Base-by-base conservation (phyloP, 2,113 vertebrate genomes). In the Dicentrarchus labrax region DNA sequence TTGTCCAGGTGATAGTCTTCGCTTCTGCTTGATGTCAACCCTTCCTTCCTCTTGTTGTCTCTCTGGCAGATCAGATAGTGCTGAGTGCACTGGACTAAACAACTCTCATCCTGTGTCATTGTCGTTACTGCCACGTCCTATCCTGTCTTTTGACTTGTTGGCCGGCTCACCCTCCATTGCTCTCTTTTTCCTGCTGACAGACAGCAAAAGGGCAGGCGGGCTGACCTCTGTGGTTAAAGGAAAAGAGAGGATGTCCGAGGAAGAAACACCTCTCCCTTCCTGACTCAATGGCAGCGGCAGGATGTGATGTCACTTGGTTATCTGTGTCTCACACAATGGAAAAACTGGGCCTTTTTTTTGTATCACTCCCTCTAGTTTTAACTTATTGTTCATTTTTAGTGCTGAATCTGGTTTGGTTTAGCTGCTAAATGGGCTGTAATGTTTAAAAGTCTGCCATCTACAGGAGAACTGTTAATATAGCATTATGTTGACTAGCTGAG, bases 101-200 rank as follows among this genome's bases (percentile, higher is more conserved):
- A 74, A 56, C 85, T 51, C 48, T 72, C 79, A 78, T 91, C 87
- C 91, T 90, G 87, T 79, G 73, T 57, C 82, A 84, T 74, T 86
- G 82, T 72, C 22, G 24, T 39, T n/a, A n/a, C 75, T n/a, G 80
- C 65, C 76, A 19, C 21, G n/a, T 38, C 69, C 67, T 38, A n/a
- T 48, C 72, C 82, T 84, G 71, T 84, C 76, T 48, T 75, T 76
- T 80, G 66, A 88, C 83, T 64, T 30, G 30, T 21, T 4, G 5
- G 62, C 72, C 22, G 2, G 11, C 50, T 84, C 62, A 7, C 51
- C 62, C n/a, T 51, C 38, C 48, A 1, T 53, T 69, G 54, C 60
- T 81, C 38, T 73, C 65, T 69, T 72, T 54, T 78, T 85, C 73
- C 72, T 68, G 84, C 80, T 83, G 54, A 82, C 77, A 54, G 77